These are phyloP conservation scores for Anabacerthia variegaticeps DNA, from an alignment of 2,797 vertebrate genomes.

Conservation along the genomic window DNA sequence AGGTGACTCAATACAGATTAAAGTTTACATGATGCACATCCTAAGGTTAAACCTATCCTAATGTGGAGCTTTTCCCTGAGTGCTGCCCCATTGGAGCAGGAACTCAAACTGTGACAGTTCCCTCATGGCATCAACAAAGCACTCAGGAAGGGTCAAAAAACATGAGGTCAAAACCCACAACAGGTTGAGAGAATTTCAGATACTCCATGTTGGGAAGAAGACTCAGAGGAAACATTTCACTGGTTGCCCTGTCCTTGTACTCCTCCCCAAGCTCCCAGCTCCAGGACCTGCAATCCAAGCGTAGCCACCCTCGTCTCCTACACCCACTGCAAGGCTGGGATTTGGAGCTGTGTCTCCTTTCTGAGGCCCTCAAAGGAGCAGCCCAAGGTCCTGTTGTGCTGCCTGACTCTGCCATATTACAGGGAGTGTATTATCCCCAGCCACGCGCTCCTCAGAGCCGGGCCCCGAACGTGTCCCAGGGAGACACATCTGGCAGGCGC, in stretches of 20 bases:
- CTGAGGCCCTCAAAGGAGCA: not conserved
- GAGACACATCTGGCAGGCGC: constrained; percentile 26
- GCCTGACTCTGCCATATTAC: not conserved
- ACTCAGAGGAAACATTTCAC: not conserved
- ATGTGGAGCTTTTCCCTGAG: rapidly evolving
- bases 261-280: not conserved
- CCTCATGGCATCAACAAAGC: not conserved
- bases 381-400: not conserved
- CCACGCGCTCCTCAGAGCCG: not conserved
- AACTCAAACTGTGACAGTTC: not conserved
- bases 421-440: not conserved
- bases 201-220: rapidly evolving
- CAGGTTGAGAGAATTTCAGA: not conserved
- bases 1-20: not conserved
- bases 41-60: rapidly evolving
- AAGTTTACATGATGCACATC: not conserved
- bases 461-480: not conserved
- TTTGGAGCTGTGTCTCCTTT: not conserved
- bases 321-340: not conserved
- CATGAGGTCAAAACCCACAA: not conserved
- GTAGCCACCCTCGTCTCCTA: not conserved
- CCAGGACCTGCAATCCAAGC: not conserved
- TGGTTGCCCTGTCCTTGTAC: rapidly evolving
- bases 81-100: not conserved
- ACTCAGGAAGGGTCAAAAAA: not conserved